phyloP scores from a whole-genome alignment of 2,888 invertebrate species.

The Adela reaumurella region DNA sequence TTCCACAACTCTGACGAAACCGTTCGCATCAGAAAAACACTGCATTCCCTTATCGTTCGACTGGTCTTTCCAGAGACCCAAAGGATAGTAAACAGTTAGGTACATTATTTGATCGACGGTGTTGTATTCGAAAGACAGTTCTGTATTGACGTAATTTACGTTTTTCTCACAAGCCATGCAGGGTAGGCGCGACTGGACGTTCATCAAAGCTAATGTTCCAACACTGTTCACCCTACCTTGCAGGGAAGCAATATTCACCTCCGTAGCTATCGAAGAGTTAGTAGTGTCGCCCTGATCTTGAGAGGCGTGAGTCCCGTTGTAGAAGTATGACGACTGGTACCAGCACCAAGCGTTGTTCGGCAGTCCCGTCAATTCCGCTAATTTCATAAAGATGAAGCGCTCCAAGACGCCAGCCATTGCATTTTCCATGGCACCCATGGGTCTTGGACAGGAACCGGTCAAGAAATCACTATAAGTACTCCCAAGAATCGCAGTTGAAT shows the following conservation, averaged over 20 bases:
- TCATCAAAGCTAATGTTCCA: constrained; percentile 23
- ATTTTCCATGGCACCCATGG: constrained; percentile 29
- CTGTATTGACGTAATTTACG: constrained; percentile 25
- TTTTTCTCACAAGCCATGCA: constrained; percentile 42
- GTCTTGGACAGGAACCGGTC: constrained; percentile 23
- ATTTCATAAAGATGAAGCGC: constrained; percentile 31
- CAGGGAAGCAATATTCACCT: constrained; percentile 7
- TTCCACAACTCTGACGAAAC: constrained; percentile 41
- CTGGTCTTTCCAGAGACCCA: constrained; percentile 49
- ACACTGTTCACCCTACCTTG: constrained; percentile 29
- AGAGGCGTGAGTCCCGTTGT: constrained; percentile 4
- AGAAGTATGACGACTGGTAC: constrained; percentile 18
- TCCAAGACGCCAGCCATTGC: constrained; percentile 13
- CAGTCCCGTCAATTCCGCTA: constrained; percentile 23
- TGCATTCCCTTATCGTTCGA: constrained; percentile 44
- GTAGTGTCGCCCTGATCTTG: not conserved
- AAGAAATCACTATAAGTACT: constrained; percentile 26
- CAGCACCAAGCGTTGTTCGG: constrained; percentile 31
- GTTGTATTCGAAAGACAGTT: constrained; percentile 32
- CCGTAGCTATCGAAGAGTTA: constrained; percentile 2
- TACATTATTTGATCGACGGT: constrained; percentile 26
- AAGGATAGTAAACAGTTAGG: constrained; percentile 54
- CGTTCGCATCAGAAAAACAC: constrained; percentile 60
- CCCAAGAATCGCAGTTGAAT: constrained; percentile 17
- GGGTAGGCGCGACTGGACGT: constrained; percentile 18